Conservation (phyloP, 2,113 vertebrate genomes). For the Hypomesus transpacificus region DNA sequence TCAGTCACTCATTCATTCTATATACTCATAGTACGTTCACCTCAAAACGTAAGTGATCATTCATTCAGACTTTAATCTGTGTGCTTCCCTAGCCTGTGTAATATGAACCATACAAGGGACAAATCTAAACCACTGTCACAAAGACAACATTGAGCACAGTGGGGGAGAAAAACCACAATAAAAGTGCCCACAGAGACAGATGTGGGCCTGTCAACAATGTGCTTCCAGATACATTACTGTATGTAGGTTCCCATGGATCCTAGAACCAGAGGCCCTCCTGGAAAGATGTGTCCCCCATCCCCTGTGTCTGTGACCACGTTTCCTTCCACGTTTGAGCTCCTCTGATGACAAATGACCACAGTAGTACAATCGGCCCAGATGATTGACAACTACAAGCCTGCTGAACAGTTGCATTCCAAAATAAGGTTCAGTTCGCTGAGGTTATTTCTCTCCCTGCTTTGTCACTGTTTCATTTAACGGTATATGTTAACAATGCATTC, state of each 20-base stretch:
- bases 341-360: too few species aligned
- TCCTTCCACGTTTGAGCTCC: too few species aligned
- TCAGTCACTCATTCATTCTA: neutral
- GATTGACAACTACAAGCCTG: too few species aligned
- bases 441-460: too few species aligned
- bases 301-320: neutral
- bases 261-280: constrained; percentile 1
- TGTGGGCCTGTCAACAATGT: neutral
- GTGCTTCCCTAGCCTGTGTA: neutral
- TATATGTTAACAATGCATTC: too few species aligned
- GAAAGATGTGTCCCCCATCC: neutral
- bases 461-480: too few species aligned
- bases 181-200: neutral
- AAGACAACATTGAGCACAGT: neutral
- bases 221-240: neutral
- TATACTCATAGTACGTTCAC: neutral
- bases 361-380: too few species aligned
- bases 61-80: neutral
- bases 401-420: too few species aligned
- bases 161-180: constrained; percentile 2
- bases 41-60: neutral
- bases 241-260: neutral
- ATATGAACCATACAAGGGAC: neutral
- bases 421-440: too few species aligned
- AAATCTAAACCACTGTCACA: constrained; percentile 2